phyloP scores from a whole-genome alignment of 2,113 vertebrate species.

The Dicaeum eximium region DNA sequence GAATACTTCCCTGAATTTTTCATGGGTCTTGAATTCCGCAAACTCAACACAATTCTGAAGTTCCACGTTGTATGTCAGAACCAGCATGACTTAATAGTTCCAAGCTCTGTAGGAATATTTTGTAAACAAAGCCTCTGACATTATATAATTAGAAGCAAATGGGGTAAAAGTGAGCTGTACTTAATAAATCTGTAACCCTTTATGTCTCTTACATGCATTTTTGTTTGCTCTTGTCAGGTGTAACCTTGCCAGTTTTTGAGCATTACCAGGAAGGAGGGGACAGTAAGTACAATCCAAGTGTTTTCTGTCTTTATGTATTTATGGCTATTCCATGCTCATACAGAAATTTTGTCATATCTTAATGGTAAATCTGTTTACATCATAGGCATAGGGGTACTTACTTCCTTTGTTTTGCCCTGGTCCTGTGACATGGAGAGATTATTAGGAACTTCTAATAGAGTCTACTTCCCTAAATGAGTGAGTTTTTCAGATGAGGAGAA shows the following conservation, averaged over 20 bases:
- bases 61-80: not conserved
- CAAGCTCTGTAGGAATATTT: not conserved
- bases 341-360: not conserved
- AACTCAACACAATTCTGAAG: not conserved
- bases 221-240: constrained; percentile 75
- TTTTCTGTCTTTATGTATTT: not conserved
- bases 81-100: not conserved
- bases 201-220: not conserved
- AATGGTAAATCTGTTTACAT: not conserved
- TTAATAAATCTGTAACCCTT: not conserved
- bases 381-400: not conserved
- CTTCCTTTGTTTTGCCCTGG: not conserved
- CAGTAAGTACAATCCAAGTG: constrained; percentile 79
- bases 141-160: not conserved
- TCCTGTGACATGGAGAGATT: not conserved
- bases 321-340: not conserved
- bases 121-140: not conserved
- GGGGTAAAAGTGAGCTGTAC: not conserved
- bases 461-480: not conserved
- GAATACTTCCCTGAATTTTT: not conserved
- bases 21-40: not conserved
- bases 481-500: not conserved
- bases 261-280: constrained; percentile 98
- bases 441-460: not conserved
- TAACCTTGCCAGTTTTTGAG: constrained; percentile 96